phyloP scores from a whole-genome alignment of 2,888 invertebrate species.

The Patella depressa region DNA sequence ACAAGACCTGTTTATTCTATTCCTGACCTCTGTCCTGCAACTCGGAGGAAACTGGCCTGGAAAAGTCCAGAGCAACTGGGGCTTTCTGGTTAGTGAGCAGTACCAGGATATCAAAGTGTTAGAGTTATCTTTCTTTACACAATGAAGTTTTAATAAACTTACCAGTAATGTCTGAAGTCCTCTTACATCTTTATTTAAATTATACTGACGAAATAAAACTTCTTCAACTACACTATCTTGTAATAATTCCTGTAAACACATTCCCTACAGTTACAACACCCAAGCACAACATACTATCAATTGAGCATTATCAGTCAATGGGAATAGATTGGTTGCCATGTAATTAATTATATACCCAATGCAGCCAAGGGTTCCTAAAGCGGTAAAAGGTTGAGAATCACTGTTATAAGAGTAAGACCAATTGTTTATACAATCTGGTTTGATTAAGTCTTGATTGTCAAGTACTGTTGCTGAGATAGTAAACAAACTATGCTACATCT shows the following conservation, averaged over 20 bases:
- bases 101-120: background rate
- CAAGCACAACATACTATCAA: no score
- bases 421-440: no score
- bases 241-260: conserved; percentile 67
- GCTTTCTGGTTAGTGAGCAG: no score
- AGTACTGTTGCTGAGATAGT: no score
- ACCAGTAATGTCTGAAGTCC: conserved; percentile 80
- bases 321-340: background rate
- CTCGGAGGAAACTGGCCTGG: no score
- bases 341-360: background rate
- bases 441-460: no score
- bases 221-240: conserved; percentile 75
- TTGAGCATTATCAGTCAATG: background rate
- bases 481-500: no score
- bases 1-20: no score
- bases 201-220: conserved; percentile 78
- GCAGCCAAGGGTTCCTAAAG: background rate
- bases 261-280: no score
- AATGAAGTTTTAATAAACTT: conserved; percentile 50
- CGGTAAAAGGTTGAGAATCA: background rate
- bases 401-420: no score
- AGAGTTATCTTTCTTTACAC: background rate
- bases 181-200: conserved; percentile 78
- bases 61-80: no score
- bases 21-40: no score